Base-by-base conservation (phyloP, 2,797 vertebrate genomes). In the Siniperca obscura region DNA sequence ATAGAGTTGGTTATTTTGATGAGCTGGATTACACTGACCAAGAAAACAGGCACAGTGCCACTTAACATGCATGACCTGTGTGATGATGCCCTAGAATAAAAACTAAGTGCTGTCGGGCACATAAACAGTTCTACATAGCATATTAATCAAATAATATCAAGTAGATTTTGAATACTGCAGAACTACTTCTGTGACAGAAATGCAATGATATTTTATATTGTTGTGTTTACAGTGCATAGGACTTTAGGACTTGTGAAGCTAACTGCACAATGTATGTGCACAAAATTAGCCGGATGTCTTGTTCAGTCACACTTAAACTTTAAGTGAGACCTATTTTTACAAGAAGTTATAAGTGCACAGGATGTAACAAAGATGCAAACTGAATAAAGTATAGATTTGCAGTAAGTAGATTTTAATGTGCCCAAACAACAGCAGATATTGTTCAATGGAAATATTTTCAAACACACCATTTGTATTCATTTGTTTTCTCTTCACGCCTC, bases 381-480 rank as follows among this genome's bases (percentile, higher is more conserved):
- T 38, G 22, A 77, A 72, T 5, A 44, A 14, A 53, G 1, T 38
- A 1, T 7, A 38, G 8, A 12, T 42, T 27, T 69, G 2, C 12
- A 34, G 34, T 44, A 2, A 27, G 50, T 11, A 59, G 19, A 36
- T 7, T 48, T 60, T 21, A 36, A 68, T 48, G 38, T 30, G 21
- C 6, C n/a, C 6, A 66, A n/a, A 34, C 21, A 38, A 50, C 36
- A 44, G n/a, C 14, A 44, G 46, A 61, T 55, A 48, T 21, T 40
- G 14, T 67, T 40, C 9, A 84, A 61, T 48, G 19, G 21, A 75
- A 68, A 80, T 46, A 44, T 60, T 46, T 70, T 30, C 46, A 48
- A 30, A 22, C 12, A 75, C 40, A 52, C 1, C 22, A 12, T 7
- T 36, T 71, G n/a, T 40, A 52, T 59, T 67, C 10, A 55, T 57